Percentiles rank a stretch among this genome's conserved stretches.
These are phyloP conservation scores for Smithornis capensis DNA, from an alignment of 2,113 vertebrate genomes.

Conservation along the genomic window DNA sequence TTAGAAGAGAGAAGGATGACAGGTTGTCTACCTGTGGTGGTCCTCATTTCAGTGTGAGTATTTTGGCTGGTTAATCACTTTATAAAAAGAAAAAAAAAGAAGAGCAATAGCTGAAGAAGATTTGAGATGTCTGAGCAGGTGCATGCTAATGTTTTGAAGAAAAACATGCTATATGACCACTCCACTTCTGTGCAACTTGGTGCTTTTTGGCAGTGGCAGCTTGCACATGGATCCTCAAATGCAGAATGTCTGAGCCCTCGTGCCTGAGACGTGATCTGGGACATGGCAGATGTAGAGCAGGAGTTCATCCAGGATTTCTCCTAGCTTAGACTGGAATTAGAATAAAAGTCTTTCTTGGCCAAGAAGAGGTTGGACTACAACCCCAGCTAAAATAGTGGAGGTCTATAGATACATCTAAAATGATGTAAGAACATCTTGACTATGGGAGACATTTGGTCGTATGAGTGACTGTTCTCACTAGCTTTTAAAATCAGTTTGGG, in stretches of 20 bases:
- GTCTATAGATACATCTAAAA: neutral
- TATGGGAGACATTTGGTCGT: neutral
- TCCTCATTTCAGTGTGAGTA: neutral
- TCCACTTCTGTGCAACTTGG: no score
- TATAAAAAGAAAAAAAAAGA: neutral
- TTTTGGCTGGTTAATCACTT: neutral
- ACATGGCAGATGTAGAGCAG: neutral
- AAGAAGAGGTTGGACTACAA: neutral
- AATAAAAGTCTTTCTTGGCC: neutral
- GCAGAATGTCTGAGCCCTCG: neutral
- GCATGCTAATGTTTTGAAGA: neutral
- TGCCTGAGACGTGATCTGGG: neutral
- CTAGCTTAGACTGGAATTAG: neutral
- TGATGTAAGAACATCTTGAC: neutral
- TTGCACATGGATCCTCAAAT: neutral
- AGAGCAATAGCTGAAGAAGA: neutral
- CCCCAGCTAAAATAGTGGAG: neutral
- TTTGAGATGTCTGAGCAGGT: neutral
- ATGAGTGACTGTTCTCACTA: neutral
- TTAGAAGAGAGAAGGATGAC: neutral
- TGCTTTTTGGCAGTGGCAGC: neutral
- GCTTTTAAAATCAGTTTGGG: neutral
- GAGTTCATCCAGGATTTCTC: neutral
- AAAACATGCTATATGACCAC: no score
- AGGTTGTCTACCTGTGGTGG: neutral